Percentiles rank a stretch among this genome's conserved stretches.
Evolutionary conservation across 2,797 vertebrate species (phyloP).

Genomic region (Decapterus maruadsi): DNA sequence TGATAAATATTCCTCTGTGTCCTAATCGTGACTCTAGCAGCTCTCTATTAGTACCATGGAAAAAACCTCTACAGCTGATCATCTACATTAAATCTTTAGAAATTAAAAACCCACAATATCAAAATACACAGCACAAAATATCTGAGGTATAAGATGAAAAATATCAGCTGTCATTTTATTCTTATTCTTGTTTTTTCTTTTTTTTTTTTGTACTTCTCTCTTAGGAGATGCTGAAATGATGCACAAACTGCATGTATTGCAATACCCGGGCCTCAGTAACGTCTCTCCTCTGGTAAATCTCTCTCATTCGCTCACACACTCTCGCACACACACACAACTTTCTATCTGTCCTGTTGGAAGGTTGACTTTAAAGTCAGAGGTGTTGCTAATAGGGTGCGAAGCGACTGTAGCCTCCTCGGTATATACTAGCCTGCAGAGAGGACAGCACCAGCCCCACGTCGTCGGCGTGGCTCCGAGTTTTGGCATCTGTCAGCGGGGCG

Average conservation of each 20-base stretch:
- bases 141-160: conserved; percentile 99
- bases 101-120: conserved; percentile 99
- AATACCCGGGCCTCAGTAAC: conserved; percentile 96
- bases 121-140: conserved; percentile 99
- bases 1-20: conserved; percentile 72
- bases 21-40: conserved; percentile 85
- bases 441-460: conserved; percentile 99
- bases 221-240: conserved; percentile 96
- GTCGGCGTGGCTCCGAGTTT: conserved; percentile 97
- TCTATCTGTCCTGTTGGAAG: conserved; percentile 81
- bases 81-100: conserved; percentile 93
- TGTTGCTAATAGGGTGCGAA: conserved; percentile 95
- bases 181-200: conserved; percentile 21
- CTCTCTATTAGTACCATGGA: conserved; percentile 94
- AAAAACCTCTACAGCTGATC: conserved; percentile 92
- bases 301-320: conserved; percentile 47
- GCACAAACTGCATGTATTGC: conserved; percentile 96
- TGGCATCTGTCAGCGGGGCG: conserved; percentile 98
- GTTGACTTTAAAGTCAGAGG: conserved; percentile 51
- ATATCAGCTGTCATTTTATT: conserved; percentile 86
- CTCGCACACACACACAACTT: conserved; percentile 35
- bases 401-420: conserved; percentile 98
- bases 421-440: conserved; percentile 99
- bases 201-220: conserved; percentile 74
- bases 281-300: conserved; percentile 85